Evolutionary conservation across 2,113 vertebrate genomes (phyloP), one percentile per base, ranked within the genome.

Genomic region (Rallus limicola): DNA sequence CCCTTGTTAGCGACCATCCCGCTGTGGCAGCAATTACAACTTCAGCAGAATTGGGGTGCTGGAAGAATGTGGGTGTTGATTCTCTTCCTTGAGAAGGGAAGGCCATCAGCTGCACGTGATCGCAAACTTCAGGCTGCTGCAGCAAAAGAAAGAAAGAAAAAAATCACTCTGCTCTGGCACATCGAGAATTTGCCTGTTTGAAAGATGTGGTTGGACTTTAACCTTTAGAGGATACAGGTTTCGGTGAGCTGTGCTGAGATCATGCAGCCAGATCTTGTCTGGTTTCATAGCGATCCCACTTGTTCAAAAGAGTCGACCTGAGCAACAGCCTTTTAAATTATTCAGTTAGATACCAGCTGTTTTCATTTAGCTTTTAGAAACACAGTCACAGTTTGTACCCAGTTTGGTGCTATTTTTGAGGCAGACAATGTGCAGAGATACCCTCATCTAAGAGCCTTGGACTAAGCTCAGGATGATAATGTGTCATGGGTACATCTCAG

Each of bases 261-360:
- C 63, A 58, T 1, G 7, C 16, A 9, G 24, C 29, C 44, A 72
- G 78, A 79, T 72, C 78, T 76, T 13, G 40, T n/a, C 75, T 88
- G 81, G 75, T 91, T 74, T 94, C 84, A 70, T 31, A 67, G 75
- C 25, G 85, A 88, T 67, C 63, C 63, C 75, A 50, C 55, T 76
- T 60, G n/a, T 38, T 94, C 85, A 52, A 90, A 90, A 74, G 16
- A 62, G 85, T 20, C 71, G 34, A 75, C 85, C 68, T 75, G 68
- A 95, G 79, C 67, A 94, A 93, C 82, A 3, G 3, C 36, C 71
- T 78, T 67, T 93, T 86, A 77, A 88, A 88, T 92, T 72, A 82
- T 75, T 77, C 82, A 52, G 79, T 62, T 56, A 74, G 52, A 56
- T 33, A 77, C 59, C 87, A 81, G 92, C 64, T 90, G 90, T 68